phyloP scores from a whole-genome alignment of 2,113 vertebrate species.

The Myrmophylax atrothorax region DNA sequence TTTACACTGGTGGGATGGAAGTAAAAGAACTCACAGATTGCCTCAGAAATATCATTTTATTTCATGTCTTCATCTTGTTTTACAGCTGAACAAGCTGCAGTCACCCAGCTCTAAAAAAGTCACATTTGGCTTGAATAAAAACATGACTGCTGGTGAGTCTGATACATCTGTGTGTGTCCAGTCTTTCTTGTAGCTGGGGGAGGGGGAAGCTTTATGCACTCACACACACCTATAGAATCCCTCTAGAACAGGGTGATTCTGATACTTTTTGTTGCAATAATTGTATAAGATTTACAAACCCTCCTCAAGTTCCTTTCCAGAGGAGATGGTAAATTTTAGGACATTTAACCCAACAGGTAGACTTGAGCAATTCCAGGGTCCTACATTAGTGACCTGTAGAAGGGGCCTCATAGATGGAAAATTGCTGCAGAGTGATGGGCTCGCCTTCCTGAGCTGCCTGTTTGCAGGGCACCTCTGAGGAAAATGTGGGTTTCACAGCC shows the following conservation, averaged over 20 bases:
- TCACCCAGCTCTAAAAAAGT: constrained; percentile 79
- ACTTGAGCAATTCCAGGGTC: neutral
- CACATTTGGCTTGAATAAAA: constrained; percentile 84
- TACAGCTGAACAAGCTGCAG: constrained; percentile 66
- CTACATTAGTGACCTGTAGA: neutral
- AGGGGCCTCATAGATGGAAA: neutral
- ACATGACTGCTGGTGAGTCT: constrained; percentile 82
- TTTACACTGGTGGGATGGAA: neutral
- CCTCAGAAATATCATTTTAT: neutral
- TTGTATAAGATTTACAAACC: neutral
- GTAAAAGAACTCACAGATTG: neutral
- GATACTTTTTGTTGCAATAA: neutral
- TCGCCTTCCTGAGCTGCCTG: neutral
- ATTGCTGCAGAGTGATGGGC: neutral
- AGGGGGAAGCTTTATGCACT: neutral
- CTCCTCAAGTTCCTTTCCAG: neutral
- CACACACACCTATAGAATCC: neutral
- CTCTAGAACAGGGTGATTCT: neutral
- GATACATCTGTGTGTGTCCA: neutral
- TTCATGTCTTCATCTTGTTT: neutral
- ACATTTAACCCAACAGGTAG: neutral
- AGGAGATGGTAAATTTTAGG: neutral
- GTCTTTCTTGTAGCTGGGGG: neutral
- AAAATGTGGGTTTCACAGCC: neutral
- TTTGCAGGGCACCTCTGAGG: neutral